Percentiles rank a stretch among this genome's conserved stretches.
These are phyloP conservation scores for Amphiprion ocellaris DNA, from an alignment of 2,113 vertebrate species.

Conservation along the genomic window DNA sequence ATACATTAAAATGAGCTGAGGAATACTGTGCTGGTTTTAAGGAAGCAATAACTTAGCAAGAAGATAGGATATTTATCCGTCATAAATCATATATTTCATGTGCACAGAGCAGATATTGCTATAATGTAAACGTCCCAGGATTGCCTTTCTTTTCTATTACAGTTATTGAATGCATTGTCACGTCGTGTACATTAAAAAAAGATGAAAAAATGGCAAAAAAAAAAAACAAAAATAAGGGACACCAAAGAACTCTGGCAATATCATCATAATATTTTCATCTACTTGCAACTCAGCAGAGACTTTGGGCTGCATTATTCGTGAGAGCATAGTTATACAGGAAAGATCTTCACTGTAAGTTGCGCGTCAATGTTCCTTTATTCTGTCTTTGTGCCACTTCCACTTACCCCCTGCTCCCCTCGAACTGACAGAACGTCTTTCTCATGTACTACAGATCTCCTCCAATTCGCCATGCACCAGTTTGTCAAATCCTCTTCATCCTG, in stretches of 20 bases:
- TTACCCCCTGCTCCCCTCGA: background rate
- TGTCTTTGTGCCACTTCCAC: background rate
- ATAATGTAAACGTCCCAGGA: background rate
- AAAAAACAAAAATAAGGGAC: background rate
- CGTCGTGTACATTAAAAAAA: conserved; percentile 32
- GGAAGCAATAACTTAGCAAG: background rate
- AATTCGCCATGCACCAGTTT: conserved; percentile 26
- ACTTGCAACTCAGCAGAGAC: conserved; percentile 1
- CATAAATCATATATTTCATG: conserved; percentile 25
- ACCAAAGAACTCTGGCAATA: conserved; percentile 1
- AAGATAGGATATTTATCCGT: conserved; percentile 21
- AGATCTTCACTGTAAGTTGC: background rate
- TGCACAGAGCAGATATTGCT: conserved; percentile 7
- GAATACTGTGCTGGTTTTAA: background rate
- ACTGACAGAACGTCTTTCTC: conserved; percentile 20
- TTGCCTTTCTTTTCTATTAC: background rate
- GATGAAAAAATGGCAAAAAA: background rate
- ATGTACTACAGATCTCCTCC: background rate
- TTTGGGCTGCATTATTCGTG: conserved; percentile 17
- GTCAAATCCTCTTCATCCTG: conserved; percentile 25
- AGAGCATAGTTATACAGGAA: background rate
- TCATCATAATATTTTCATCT: conserved; percentile 23
- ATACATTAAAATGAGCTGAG: conserved; percentile 6
- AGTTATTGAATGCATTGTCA: conserved; percentile 15
- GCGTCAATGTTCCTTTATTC: background rate